Conservation (phyloP, 2,888 invertebrate species). For the Sphaerophoria rueppellii region DNA sequence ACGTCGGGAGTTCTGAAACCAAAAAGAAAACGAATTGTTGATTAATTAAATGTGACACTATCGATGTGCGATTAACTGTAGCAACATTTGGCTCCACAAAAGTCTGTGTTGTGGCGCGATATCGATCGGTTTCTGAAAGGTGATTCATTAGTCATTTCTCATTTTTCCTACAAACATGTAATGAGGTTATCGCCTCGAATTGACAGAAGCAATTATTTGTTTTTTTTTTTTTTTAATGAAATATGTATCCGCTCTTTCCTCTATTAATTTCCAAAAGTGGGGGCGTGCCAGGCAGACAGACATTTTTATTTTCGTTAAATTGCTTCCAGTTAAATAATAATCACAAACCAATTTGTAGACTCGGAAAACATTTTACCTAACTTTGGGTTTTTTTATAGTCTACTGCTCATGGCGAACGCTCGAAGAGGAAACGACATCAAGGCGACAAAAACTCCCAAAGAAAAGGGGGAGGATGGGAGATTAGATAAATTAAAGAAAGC, state of each 20-base stretch:
- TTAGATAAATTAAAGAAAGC: slow-evolving; percentile 53
- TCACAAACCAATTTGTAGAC: slow-evolving; percentile 59
- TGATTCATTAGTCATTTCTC: slow-evolving; percentile 27
- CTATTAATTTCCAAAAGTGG: slow-evolving; percentile 2
- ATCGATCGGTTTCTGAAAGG: not conserved
- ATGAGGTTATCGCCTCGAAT: slow-evolving; percentile 11
- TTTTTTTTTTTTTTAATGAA: not conserved
- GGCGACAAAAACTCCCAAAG: not conserved
- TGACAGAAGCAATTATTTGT: not conserved
- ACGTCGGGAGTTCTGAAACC: slow-evolving; percentile 90
- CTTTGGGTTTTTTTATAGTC: slow-evolving; percentile 26
- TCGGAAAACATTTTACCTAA: slow-evolving; percentile 63
- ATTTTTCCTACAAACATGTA: slow-evolving; percentile 15
- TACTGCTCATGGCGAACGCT: slow-evolving; percentile 9
- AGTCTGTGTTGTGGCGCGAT: not conserved
- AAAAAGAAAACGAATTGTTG: slow-evolving; percentile 37
- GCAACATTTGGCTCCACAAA: slow-evolving; percentile 2
- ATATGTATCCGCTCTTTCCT: slow-evolving; percentile 4
- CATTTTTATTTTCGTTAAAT: slow-evolving; percentile 21
- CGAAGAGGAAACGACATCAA: not conserved
- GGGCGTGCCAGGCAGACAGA: slow-evolving; percentile 14
- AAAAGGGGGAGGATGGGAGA: not conserved
- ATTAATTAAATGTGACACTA: slow-evolving; percentile 1
- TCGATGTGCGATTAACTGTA: not conserved
- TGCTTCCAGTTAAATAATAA: slow-evolving; percentile 41